Conservation (phyloP, 2,113 vertebrate species). For the Dicentrarchus labrax region DNA sequence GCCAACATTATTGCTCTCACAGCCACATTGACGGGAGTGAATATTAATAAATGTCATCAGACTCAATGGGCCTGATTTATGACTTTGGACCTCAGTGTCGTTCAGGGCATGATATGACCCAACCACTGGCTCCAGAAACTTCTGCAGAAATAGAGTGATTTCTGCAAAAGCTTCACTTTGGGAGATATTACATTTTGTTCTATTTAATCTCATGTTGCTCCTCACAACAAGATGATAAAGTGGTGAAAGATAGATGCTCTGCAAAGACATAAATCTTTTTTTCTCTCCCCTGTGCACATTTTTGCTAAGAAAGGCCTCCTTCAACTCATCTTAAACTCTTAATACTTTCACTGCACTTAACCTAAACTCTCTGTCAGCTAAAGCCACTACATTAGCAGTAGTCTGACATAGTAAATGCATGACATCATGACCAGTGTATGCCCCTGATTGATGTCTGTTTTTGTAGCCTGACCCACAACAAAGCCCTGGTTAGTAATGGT, state of each 20-base stretch:
- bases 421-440: slow-evolving; percentile 45
- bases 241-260: slow-evolving; percentile 14
- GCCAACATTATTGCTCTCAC: slow-evolving; percentile 29
- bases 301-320: not conserved
- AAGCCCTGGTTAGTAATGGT: slow-evolving; percentile 9
- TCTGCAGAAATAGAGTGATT: slow-evolving; percentile 10
- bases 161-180: slow-evolving; percentile 1
- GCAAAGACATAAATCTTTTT: slow-evolving; percentile 5
- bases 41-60: slow-evolving; percentile 39
- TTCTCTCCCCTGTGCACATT: not conserved
- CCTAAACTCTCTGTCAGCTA: slow-evolving; percentile 13
- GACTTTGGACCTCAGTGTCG: slow-evolving; percentile 7
- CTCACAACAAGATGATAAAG: not conserved
- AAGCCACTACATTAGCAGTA: not conserved
- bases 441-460: slow-evolving; percentile 52
- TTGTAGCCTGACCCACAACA: slow-evolving; percentile 49
- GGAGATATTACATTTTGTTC: slow-evolving; percentile 7
- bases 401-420: slow-evolving; percentile 21
- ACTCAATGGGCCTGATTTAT: slow-evolving; percentile 20
- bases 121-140: not conserved
- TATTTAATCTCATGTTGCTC: slow-evolving; percentile 5
- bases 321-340: not conserved
- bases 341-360: slow-evolving; percentile 24
- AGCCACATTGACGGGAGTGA: slow-evolving; percentile 23
- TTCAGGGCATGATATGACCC: not conserved